These are phyloP conservation scores for Oreohelix idahoensis DNA, from an alignment of 1,140 invertebrate species.

Conservation along the genomic window DNA sequence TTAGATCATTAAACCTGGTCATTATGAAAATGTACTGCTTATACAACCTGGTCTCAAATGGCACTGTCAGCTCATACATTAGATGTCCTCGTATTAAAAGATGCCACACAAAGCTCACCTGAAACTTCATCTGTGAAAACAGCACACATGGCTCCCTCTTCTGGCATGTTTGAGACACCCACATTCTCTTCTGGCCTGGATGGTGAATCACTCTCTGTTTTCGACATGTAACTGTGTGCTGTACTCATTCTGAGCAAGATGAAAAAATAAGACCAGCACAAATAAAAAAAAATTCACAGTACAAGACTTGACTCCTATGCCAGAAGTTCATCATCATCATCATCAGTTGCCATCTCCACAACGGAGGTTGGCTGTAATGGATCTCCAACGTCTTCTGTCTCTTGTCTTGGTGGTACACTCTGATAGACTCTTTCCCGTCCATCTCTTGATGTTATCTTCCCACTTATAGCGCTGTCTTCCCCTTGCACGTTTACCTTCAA, in stretches of 20 bases:
- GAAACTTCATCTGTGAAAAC: constrained; percentile 39
- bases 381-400: no score
- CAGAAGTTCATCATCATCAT: no score
- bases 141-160: constrained; percentile 46
- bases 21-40: neutral
- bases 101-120: neutral
- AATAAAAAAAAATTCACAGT: no score
- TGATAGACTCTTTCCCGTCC: no score
- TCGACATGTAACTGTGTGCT: constrained; percentile 38
- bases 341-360: no score
- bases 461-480: no score
- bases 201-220: constrained; percentile 49
- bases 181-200: constrained; percentile 54
- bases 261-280: constrained; percentile 24
- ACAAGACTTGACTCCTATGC: no score
- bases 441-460: no score
- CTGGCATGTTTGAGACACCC: constrained; percentile 54
- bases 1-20: no score
- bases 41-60: neutral
- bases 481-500: no score
- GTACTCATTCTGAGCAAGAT: constrained; percentile 42
- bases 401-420: no score
- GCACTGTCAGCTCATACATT: neutral
- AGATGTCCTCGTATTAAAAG: neutral
- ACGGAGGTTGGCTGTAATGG: no score